A percentile compares a stretch with the other conserved stretches of the same genome.
These are phyloP conservation scores for Chrysochloris asiatica DNA, from an alignment of 2,113 vertebrate genomes.

Conservation along the genomic window DNA sequence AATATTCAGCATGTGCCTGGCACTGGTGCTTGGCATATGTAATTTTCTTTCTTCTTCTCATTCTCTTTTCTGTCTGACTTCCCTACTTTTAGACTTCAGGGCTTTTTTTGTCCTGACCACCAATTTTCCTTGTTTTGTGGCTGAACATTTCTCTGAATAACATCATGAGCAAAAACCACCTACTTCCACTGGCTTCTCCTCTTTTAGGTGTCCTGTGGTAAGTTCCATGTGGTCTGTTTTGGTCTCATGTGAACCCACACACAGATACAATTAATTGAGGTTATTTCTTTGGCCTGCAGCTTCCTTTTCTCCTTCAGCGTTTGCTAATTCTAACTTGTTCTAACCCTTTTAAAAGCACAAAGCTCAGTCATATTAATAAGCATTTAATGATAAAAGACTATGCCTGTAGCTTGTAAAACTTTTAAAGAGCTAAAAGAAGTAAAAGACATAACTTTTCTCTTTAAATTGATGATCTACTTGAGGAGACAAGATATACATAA, in stretches of 20 bases:
- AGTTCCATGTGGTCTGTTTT: background rate
- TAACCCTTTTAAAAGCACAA: background rate
- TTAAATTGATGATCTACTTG: background rate
- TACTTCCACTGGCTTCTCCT: background rate
- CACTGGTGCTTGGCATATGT: no score
- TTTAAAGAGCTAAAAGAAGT: background rate
- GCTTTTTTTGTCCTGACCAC: no score
- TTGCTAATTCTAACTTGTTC: conserved; percentile 26
- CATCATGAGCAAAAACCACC: background rate
- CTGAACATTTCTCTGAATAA: background rate
- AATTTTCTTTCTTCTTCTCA: no score
- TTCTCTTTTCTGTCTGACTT: no score
- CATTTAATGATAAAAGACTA: background rate
- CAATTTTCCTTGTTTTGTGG: no score
- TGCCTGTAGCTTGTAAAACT: background rate
- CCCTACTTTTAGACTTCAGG: no score
- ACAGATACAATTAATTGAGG: background rate
- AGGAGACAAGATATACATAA: no score
- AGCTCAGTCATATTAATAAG: background rate
- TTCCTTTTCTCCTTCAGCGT: conserved; percentile 35
- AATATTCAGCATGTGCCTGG: no score
- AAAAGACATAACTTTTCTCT: background rate
- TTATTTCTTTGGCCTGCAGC: background rate
- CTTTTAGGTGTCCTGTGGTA: background rate
- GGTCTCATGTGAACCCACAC: background rate